Evolutionary conservation across 2,888 invertebrate species (phyloP).

Genomic region (Yponomeuta plumbellus): DNA sequence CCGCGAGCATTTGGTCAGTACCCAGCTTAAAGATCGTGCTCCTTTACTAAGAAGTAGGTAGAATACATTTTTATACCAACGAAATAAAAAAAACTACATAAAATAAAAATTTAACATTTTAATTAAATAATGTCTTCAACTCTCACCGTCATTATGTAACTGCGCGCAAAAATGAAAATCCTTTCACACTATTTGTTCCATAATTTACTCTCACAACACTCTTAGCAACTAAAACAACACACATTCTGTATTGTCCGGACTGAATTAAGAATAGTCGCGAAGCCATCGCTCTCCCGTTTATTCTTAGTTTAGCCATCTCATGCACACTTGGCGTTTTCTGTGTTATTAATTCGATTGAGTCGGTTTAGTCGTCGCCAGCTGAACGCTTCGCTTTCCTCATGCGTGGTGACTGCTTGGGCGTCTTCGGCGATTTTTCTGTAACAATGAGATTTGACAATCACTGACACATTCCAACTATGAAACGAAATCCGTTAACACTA

Average conservation of each 20-base stretch:
- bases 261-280: slow-evolving; percentile 51
- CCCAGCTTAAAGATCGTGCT: no score
- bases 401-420: slow-evolving; percentile 83
- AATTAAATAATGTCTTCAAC: slow-evolving; percentile 68
- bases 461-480: slow-evolving; percentile 15
- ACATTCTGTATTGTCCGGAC: slow-evolving; percentile 42
- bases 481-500: no score
- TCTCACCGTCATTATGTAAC: slow-evolving; percentile 27
- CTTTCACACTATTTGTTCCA: slow-evolving; percentile 69
- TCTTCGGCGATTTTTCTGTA: slow-evolving; percentile 84
- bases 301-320: slow-evolving; percentile 41
- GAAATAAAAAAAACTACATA: slow-evolving; percentile 19
- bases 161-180: slow-evolving; percentile 53
- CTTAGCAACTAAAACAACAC: slow-evolving; percentile 57
- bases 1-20: no score
- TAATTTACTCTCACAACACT: slow-evolving; percentile 69
- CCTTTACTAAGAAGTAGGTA: no score
- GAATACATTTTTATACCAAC: neutral
- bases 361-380: slow-evolving; percentile 80
- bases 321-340: slow-evolving; percentile 30
- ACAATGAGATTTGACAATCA: slow-evolving; percentile 30
- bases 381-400: slow-evolving; percentile 86
- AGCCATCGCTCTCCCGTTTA: neutral
- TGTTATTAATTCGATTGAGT: neutral
- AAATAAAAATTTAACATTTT: slow-evolving; percentile 60